Evolutionary conservation across 2,888 invertebrate genomes (phyloP), one percentile per base, ranked within the genome.

Genomic region (Aricia artaxerxes): DNA sequence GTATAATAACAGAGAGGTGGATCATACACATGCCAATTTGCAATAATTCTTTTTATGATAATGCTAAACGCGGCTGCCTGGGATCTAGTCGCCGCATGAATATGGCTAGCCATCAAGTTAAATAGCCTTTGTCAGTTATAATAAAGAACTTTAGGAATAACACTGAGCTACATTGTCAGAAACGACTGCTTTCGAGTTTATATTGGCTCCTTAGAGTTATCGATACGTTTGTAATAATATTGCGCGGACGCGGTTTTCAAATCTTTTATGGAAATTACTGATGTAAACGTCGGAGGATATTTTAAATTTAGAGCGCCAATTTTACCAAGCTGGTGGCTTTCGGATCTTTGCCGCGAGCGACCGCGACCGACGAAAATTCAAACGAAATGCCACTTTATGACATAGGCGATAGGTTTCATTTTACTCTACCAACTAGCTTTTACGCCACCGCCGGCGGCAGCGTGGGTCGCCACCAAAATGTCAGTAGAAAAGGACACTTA

Each of bases 11-110:
- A 83, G 81, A 82, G 83, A 77, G 49, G 81, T 80, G 79, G 79
- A 81, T 81, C 80, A 79, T 80, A 82, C 81, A 83, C 81, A 83
- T 82, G 79, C 81, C 83, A 82, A 81, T 83, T 82, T 83, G 81
- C 80, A 81, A 81, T 81, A 82, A 81, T 82, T 82, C 80, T 83
- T 82, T 83, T 84, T 83, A 82, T 81, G 80, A 78, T 79, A 81
- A 82, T 80, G 81, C 81, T 82, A 81, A 82, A 79, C 64, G 80
- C 78, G 81, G 82, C 79, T 78, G 78, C 73, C 79, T 79, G 77
- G 79, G 49, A 77, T 80, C 80, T 80, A 80, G 61, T 73, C 60
- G 60, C 24, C 1, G 49, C 78, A 60, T 79, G 44, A 44, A 78
- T 53, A 79, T 73, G 73, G 64, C 60, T 73, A 38, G 75, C 72